Percentiles rank a stretch among this genome's conserved stretches.
Evolutionary conservation across 1,140 invertebrate genomes (phyloP).

Genomic region (Cydia strobilella): DNA sequence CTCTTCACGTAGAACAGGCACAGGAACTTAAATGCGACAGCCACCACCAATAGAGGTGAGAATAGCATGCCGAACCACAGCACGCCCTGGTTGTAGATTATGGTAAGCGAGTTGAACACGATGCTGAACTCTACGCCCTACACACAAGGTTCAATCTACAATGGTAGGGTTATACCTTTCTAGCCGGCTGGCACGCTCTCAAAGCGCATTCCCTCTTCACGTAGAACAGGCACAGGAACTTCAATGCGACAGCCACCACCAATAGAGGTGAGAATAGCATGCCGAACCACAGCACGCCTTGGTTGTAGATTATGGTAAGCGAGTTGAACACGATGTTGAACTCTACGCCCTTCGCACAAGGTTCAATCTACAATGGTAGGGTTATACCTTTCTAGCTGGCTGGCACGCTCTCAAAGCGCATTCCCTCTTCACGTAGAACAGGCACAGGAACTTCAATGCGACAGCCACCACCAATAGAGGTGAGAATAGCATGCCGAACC

Average conservation of each 20-base stretch:
- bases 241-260: slow-evolving; percentile 82
- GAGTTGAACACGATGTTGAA: slow-evolving; percentile 88
- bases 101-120: slow-evolving; percentile 85
- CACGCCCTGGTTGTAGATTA: slow-evolving; percentile 88
- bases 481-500: slow-evolving; percentile 86
- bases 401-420: slow-evolving; percentile 80
- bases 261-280: slow-evolving; percentile 85
- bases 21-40: slow-evolving; percentile 84
- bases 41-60: slow-evolving; percentile 82
- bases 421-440: slow-evolving; percentile 85
- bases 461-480: slow-evolving; percentile 83
- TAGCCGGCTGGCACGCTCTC: slow-evolving; percentile 81
- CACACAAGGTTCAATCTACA: slow-evolving; percentile 54
- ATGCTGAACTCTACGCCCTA: slow-evolving; percentile 84
- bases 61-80: slow-evolving; percentile 87
- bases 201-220: slow-evolving; percentile 81
- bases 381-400: slow-evolving; percentile 74
- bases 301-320: slow-evolving; percentile 88
- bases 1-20: slow-evolving; percentile 86
- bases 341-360: slow-evolving; percentile 72
- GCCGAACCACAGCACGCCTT: slow-evolving; percentile 87
- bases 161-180: slow-evolving; percentile 50
- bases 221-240: slow-evolving; percentile 86
- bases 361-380: slow-evolving; percentile 45
- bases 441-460: slow-evolving; percentile 83